Conservation (phyloP, 2,888 invertebrate species). For the Pseudolycoriella hygida region DNA sequence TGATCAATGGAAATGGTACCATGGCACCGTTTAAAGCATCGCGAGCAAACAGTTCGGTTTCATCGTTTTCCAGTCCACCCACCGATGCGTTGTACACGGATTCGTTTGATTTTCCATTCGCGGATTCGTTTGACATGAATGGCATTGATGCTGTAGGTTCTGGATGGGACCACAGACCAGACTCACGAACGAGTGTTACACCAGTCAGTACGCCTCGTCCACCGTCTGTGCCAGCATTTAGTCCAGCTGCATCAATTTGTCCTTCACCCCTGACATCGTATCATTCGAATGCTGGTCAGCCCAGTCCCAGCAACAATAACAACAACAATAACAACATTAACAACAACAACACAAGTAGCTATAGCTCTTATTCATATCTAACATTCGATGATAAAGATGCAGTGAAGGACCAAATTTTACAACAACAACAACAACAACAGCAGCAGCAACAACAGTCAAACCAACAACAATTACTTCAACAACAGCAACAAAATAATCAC, state of each 20-base stretch:
- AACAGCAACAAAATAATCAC: constrained; percentile 17
- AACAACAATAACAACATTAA: constrained; percentile 7
- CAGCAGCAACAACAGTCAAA: constrained; percentile 20
- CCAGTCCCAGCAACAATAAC: constrained; percentile 31
- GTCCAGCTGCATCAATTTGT: constrained; percentile 31
- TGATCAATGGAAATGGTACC: constrained; percentile 40
- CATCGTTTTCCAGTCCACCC: constrained; percentile 27
- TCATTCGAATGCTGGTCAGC: constrained; percentile 27
- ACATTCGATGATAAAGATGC: constrained; percentile 16
- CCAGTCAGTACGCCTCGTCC: constrained; percentile 44
- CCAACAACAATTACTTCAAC: constrained; percentile 30
- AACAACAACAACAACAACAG: constrained; percentile 32
- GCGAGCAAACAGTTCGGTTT: constrained; percentile 16
- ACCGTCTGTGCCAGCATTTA: constrained; percentile 39
- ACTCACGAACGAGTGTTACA: constrained; percentile 43
- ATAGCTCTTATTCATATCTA: constrained; percentile 14
- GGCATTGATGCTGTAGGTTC: constrained; percentile 19
- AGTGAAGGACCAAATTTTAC: constrained; percentile 12
- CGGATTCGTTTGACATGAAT: constrained; percentile 34
- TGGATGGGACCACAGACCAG: constrained; percentile 34
- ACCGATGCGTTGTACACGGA: constrained; percentile 34
- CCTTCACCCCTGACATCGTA: constrained; percentile 33
- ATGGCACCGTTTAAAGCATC: constrained; percentile 14
- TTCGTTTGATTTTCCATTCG: constrained; percentile 45
- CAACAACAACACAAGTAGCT: constrained; percentile 10